Percentiles rank a stretch among this genome's conserved stretches.
phyloP scores from a whole-genome alignment of 2,888 invertebrate genomes.

The Philaethria dido region DNA sequence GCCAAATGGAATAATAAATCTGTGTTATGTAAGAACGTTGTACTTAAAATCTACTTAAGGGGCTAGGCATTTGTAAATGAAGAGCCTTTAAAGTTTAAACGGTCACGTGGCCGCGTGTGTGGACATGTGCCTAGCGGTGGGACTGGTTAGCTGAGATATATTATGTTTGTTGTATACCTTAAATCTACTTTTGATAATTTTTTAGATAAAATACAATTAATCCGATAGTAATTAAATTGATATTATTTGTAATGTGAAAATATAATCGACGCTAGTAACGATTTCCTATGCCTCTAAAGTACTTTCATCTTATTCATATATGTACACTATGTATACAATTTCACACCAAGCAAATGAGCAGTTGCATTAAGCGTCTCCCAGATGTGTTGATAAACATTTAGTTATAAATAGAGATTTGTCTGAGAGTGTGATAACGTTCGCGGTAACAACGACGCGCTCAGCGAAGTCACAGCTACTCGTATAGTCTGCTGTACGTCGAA shows the following conservation, averaged over 20 bases:
- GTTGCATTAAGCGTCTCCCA: neutral
- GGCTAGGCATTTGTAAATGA: neutral
- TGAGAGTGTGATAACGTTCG: neutral
- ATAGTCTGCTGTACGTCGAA: neutral
- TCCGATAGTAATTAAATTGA: neutral
- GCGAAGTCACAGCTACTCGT: neutral
- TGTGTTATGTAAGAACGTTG: neutral
- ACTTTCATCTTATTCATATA: neutral
- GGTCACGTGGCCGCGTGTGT: neutral
- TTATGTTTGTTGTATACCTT: neutral
- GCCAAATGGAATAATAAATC: neutral
- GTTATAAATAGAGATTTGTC: neutral
- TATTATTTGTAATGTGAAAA: neutral
- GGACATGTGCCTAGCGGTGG: neutral
- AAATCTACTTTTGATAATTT: no score
- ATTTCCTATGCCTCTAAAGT: neutral
- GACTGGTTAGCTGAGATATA: neutral
- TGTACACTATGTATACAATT: neutral
- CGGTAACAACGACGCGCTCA: neutral
- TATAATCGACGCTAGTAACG: neutral
- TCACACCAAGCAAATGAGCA: neutral
- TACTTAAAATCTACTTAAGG: neutral
- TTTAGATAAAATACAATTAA: no score
- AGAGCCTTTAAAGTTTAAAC: neutral
- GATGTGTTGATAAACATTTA: conserved; percentile 2